phyloP scores from a whole-genome alignment of 1,140 invertebrate genomes.

The Penaeus indicus region DNA sequence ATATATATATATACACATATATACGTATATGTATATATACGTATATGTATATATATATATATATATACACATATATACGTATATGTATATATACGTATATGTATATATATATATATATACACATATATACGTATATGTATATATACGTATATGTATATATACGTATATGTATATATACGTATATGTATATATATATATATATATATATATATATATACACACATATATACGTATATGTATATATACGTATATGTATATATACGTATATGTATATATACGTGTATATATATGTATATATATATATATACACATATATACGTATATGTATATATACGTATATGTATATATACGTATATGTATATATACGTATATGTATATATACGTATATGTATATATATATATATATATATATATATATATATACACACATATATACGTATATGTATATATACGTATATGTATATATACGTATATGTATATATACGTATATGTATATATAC shows the following conservation, averaged over 20 bases:
- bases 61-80: neutral
- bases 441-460: neutral
- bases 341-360: neutral
- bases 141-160: neutral
- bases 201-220: neutral
- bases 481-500: no score
- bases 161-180: neutral
- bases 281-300: neutral
- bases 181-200: no score
- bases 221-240: neutral
- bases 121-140: neutral
- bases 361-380: neutral
- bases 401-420: no score
- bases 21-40: neutral
- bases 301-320: neutral
- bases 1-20: neutral
- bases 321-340: neutral
- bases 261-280: neutral
- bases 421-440: neutral
- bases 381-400: neutral
- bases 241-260: neutral
- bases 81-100: neutral
- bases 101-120: conserved; percentile 2
- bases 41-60: neutral
- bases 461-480: no score